Base-by-base conservation (phyloP, 2,113 vertebrate species). In the Nycticorax nycticorax region DNA sequence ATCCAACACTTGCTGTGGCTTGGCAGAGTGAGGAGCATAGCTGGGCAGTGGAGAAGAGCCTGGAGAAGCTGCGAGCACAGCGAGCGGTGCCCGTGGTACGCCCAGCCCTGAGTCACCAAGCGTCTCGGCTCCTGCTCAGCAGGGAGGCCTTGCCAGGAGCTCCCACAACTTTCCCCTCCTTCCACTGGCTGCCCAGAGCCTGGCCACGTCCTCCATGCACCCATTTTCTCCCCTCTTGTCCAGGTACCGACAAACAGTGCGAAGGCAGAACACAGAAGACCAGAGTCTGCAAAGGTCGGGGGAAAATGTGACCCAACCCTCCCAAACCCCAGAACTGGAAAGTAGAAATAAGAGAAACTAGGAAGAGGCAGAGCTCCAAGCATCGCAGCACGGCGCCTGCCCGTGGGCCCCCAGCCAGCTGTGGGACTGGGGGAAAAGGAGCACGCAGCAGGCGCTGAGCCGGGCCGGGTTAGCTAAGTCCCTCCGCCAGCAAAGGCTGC, bases 31-130 rank as follows among this genome's bases (percentile, higher is more conserved):
- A 39, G 78, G 37, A 62, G 43, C 43, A 27, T 5, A 33, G 57
- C 73, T 55, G 88, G 87, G 89, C 11, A 5, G 69, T 8, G 81
- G 64, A 91, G 62, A 71, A 32, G 69, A 92, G 88, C 75, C 60
- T 1, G 0, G 52, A 5, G 11, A 55, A 60, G 82, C 91, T 66
- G 73, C 0, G 1, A 90, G 83, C 57, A 35, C 53, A 69, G 81
- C 3, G 1, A 94, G 80, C 0, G 0, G 63, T 62, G 80, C 87
- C 86, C n/a, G 0, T 35, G 89, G 83, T 64, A 89, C 73, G 4
- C 80, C 76, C 95, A 88, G 95, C 92, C 71, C 94, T 95, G 95
- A 97, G 67, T 93, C 95, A 94, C 4, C 0, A 0, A 37, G 74
- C 1, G 10, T 41, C 91, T 91, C 13, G 1, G 67, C 89, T 96